Conservation (phyloP, 2,113 vertebrate genomes). For the Telmatochromis sp. region DNA sequence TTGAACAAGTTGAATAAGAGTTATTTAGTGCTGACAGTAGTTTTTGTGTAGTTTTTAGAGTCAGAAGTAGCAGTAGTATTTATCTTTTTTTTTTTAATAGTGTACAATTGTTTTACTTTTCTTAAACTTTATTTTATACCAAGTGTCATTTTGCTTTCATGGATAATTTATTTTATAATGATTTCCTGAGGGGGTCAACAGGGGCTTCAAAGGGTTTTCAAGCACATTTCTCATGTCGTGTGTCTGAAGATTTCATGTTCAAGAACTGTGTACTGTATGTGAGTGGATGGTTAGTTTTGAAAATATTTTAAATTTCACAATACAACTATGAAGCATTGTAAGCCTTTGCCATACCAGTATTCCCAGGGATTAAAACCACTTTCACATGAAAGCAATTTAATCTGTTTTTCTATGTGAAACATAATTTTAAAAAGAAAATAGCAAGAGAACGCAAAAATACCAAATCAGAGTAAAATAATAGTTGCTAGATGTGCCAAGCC, state of each 20-base stretch:
- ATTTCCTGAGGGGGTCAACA: slow-evolving; percentile 49
- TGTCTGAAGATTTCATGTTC: slow-evolving; percentile 57
- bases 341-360: slow-evolving; percentile 34
- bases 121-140: slow-evolving; percentile 26
- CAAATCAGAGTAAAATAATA: slow-evolving; percentile 41
- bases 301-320: slow-evolving; percentile 43
- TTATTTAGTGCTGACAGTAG: slow-evolving; percentile 46
- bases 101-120: slow-evolving; percentile 24
- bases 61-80: slow-evolving; percentile 50
- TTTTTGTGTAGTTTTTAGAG: slow-evolving; percentile 51
- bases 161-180: slow-evolving; percentile 44
- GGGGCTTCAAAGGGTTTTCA: slow-evolving; percentile 67
- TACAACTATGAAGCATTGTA: slow-evolving; percentile 15
- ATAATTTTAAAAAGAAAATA: background rate
- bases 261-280: slow-evolving; percentile 58
- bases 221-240: slow-evolving; percentile 68
- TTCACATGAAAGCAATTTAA: slow-evolving; percentile 28
- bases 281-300: slow-evolving; percentile 43
- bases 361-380: slow-evolving; percentile 48
- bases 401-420: slow-evolving; percentile 36
- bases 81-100: background rate
- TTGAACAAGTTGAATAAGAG: slow-evolving; percentile 28
- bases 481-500: slow-evolving; percentile 62
- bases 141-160: slow-evolving; percentile 33
- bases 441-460: slow-evolving; percentile 40